These are phyloP conservation scores for Chirona hameri DNA, from an alignment of 2,888 invertebrate genomes.

Conservation along the genomic window DNA sequence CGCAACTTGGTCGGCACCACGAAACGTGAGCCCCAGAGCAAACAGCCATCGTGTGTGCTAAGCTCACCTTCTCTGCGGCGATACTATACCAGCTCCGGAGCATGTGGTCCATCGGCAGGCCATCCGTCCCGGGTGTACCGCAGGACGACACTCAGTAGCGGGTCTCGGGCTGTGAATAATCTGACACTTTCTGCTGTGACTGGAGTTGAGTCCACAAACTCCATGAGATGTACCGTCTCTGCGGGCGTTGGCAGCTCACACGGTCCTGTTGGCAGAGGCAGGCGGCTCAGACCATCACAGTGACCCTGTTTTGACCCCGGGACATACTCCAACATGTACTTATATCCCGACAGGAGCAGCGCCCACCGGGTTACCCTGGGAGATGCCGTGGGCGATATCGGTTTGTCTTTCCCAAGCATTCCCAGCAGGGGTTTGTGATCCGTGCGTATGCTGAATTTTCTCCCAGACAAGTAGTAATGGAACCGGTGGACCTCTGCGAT, in stretches of 20 bases:
- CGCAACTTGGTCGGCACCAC: neutral
- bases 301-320: neutral
- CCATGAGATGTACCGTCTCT: neutral
- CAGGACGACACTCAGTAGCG: neutral
- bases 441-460: neutral
- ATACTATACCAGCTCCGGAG: neutral
- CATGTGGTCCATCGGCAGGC: neutral
- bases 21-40: neutral
- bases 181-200: neutral
- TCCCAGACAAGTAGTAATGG: neutral
- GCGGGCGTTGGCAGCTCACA: neutral
- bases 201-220: neutral
- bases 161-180: neutral
- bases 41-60: neutral
- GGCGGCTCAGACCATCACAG: neutral
- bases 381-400: neutral
- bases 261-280: neutral
- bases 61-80: neutral
- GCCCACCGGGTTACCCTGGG: neutral
- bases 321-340: neutral
- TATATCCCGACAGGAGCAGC: neutral
- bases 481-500: neutral
- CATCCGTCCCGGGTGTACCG: neutral
- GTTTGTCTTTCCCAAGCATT: neutral
- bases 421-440: neutral